Conservation (phyloP, 2,797 vertebrate genomes). For the Knipowitschia caucasica region DNA sequence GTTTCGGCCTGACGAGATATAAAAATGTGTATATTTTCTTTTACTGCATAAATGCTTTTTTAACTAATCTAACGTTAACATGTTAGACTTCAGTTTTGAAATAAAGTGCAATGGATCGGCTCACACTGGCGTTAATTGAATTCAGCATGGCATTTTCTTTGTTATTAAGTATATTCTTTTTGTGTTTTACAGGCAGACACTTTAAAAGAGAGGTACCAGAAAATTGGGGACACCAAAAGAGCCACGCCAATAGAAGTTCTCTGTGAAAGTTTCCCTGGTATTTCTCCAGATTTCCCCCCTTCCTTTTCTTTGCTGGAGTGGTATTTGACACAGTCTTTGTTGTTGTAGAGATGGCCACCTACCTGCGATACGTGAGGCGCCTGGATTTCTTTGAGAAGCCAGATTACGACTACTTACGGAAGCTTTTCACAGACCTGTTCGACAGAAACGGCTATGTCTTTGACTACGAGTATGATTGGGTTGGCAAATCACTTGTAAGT, state of each 20-base stretch:
- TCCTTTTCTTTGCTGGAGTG: background rate
- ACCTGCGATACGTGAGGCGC: slow-evolving; percentile 93
- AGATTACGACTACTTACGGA: slow-evolving; percentile 93
- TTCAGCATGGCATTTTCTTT: background rate
- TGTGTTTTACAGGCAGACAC: slow-evolving; percentile 84
- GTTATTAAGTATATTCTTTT: background rate
- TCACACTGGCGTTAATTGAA: no score
- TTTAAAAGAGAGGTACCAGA: slow-evolving; percentile 96
- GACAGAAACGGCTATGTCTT: slow-evolving; percentile 92
- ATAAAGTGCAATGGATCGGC: no score
- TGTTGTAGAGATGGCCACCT: slow-evolving; percentile 95
- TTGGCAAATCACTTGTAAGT: slow-evolving; percentile 96
- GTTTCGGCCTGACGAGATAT: no score
- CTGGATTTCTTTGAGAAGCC: slow-evolving; percentile 98
- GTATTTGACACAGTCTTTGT: slow-evolving; percentile 29
- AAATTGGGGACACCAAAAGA: slow-evolving; percentile 96
- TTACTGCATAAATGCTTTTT: no score
- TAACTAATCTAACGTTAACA: no score
- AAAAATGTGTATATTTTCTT: no score
- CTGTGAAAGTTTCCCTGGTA: slow-evolving; percentile 96
- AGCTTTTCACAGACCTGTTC: slow-evolving; percentile 94
- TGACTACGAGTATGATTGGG: slow-evolving; percentile 98
- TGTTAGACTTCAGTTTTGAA: no score
- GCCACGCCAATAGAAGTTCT: slow-evolving; percentile 94
- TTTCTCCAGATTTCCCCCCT: background rate